Conservation (phyloP, 1,140 invertebrate genomes). For the Apis dorsata region DNA sequence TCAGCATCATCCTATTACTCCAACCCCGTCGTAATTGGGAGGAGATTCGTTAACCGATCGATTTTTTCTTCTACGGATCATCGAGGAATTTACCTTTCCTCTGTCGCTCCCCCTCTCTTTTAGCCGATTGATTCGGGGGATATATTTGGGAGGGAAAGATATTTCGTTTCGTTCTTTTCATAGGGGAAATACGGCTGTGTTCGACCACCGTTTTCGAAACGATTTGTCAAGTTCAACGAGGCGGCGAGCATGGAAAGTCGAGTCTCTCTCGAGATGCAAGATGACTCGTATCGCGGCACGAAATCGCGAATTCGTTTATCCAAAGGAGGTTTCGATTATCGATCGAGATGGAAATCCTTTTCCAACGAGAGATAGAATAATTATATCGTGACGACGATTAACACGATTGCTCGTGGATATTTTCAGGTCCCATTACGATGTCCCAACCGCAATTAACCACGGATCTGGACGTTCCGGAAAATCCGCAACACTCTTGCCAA, state of each 20-base stretch:
- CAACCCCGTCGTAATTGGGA: constrained; percentile 21
- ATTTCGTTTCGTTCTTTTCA: constrained; percentile 12
- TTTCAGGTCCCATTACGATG: constrained; percentile 59
- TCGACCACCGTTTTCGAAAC: constrained; percentile 8
- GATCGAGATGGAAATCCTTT: constrained; percentile 6
- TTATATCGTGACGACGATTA: too few species aligned
- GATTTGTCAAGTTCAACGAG: constrained; percentile 57
- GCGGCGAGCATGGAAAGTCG: constrained; percentile 40
- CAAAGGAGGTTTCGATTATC: constrained; percentile 8
- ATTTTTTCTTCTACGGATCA: background rate
- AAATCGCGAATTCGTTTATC: too few species aligned
- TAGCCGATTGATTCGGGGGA: background rate
- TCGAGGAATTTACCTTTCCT: background rate
- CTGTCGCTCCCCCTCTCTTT: background rate
- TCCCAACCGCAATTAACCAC: constrained; percentile 59
- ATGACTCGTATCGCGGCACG: background rate
- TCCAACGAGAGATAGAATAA: too few species aligned
- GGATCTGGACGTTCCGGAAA: constrained; percentile 62
- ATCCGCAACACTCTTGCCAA: constrained; percentile 63
- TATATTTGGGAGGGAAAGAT: background rate
- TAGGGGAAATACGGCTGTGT: too few species aligned
- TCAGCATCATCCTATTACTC: background rate
- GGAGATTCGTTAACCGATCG: constrained; percentile 34
- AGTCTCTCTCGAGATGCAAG: constrained; percentile 36
- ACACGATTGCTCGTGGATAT: background rate